Evolutionary conservation across 92 coral and sea anemone species (phyloP), one percentile per base, ranked within the genome.

Genomic region (Phymanthus crucifer): DNA sequence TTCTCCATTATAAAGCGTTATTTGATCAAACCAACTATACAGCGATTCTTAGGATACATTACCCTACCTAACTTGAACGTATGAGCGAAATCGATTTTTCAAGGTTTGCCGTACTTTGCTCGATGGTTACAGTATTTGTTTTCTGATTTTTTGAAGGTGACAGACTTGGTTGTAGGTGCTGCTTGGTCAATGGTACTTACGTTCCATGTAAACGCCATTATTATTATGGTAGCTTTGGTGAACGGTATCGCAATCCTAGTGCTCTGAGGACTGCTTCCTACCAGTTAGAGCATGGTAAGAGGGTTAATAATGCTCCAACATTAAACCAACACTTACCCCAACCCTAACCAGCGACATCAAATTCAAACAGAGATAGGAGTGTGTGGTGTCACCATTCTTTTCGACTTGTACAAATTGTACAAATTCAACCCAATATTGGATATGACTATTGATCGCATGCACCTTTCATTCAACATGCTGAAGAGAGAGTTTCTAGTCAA

Each of bases 381-480:
- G 68, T 40, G 91, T 58, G 93, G 97, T 19, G 87, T 87, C 36
- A 92, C 90, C 83, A 75, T 82, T 32, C 85, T 89, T 34, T 92
- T 83, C 65, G 66, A 43, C 17, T 77, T 90, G 40, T 82, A 82
- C 64, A 70, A 77, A 46, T 50, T 92, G 61, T 92, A 89, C 69
- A 72, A 66, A 19, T 92, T 92, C 78, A 90, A 92, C 65, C 97
- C 90, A 72, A 76, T 92, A 6, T 19, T 70, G 70, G 97, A 89
- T 61, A 89, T 89, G 97, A 78, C 78, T 16, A 84, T 89, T 10
- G 93, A 92, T 56, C 66, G 91, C 16, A 89, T 92, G 97, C 97
- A 92, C 57, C 77, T 89, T 7, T 65, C 86, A 9, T 87, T 92
- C 38, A 92, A 92, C 48, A 79, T 92, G 74, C 78, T 89, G 18